Evolutionary conservation across 1,140 invertebrate genomes (phyloP).

Genomic region (Dendrolimus kikuchii): DNA sequence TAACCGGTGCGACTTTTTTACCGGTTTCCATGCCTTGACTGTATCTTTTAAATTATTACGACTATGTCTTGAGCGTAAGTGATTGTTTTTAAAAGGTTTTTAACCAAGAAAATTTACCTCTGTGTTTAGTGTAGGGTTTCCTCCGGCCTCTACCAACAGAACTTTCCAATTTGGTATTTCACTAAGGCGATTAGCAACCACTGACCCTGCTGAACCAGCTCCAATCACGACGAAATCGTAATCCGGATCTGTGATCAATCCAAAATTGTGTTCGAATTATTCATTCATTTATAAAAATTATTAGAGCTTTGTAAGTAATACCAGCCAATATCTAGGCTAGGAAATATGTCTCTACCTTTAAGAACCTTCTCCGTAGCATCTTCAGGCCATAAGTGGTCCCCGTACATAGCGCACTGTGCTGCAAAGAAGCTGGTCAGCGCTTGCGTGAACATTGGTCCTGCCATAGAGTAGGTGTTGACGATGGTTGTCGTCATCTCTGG

Average conservation of each 20-base stretch:
- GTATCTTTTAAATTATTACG: too few species aligned
- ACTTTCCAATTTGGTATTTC: conserved; percentile 81
- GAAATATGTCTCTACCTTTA: conserved; percentile 16
- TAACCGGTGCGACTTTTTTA: too few species aligned
- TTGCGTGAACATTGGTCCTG: conserved; percentile 71
- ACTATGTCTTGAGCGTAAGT: neutral
- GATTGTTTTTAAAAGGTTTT: neutral
- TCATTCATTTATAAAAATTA: too few species aligned
- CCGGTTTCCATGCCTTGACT: too few species aligned
- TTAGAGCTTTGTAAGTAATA: too few species aligned
- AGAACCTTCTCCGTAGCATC: conserved; percentile 70
- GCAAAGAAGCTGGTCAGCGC: conserved; percentile 68
- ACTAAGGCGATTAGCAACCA: conserved; percentile 86
- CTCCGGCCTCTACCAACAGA: conserved; percentile 73
- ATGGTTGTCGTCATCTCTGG: conserved; percentile 25
- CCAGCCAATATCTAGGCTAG: too few species aligned
- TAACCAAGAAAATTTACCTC: conserved; percentile 1
- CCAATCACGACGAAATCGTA: conserved; percentile 34
- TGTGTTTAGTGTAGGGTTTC: conserved; percentile 22
- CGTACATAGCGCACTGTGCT: conserved; percentile 73
- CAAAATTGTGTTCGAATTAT: too few species aligned
- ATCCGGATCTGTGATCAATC: conserved; percentile 30
- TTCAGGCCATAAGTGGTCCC: conserved; percentile 63
- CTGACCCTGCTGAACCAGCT: conserved; percentile 82
- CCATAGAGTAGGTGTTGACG: conserved; percentile 25